A percentile compares a stretch with the other conserved stretches of the same genome.
Evolutionary conservation across 2,797 vertebrate genomes (phyloP).

Genomic region (Pseudotriccus pelzelni): DNA sequence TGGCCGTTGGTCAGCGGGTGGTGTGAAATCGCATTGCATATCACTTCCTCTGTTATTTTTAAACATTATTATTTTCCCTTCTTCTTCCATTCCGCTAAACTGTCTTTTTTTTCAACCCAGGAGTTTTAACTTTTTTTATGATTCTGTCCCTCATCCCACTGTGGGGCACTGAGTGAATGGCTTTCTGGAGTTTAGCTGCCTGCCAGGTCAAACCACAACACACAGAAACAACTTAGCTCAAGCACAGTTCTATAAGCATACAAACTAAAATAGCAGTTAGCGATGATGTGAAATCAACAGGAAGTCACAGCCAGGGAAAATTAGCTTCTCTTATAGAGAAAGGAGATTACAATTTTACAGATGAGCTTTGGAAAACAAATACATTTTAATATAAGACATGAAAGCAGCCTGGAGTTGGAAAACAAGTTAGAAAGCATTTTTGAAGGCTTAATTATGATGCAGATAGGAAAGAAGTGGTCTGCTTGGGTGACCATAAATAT

Average conservation of each 20-base stretch:
- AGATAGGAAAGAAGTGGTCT: background rate
- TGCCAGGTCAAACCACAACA: background rate
- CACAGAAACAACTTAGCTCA: background rate
- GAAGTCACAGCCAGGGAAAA: background rate
- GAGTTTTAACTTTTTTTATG: background rate
- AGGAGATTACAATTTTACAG: background rate
- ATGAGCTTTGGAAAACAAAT: background rate
- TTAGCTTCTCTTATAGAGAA: background rate
- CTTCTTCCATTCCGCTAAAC: background rate
- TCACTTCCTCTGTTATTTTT: background rate
- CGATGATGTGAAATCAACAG: background rate
- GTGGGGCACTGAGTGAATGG: fast-evolving
- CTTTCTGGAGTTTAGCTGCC: background rate
- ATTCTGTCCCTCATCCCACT: background rate
- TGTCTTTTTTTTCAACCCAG: background rate
- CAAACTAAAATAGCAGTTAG: slow-evolving; percentile 9
- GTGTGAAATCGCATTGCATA: background rate
- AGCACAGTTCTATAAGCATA: background rate
- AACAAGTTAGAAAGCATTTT: background rate
- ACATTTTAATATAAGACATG: background rate
- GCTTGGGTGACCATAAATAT: background rate
- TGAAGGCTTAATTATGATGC: background rate
- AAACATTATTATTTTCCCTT: background rate
- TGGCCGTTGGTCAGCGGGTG: background rate
- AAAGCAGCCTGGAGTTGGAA: background rate